Percentiles rank a stretch among this genome's conserved stretches.
Evolutionary conservation across 1,140 invertebrate genomes (phyloP).

Genomic region (Dreissena rostriformis): DNA sequence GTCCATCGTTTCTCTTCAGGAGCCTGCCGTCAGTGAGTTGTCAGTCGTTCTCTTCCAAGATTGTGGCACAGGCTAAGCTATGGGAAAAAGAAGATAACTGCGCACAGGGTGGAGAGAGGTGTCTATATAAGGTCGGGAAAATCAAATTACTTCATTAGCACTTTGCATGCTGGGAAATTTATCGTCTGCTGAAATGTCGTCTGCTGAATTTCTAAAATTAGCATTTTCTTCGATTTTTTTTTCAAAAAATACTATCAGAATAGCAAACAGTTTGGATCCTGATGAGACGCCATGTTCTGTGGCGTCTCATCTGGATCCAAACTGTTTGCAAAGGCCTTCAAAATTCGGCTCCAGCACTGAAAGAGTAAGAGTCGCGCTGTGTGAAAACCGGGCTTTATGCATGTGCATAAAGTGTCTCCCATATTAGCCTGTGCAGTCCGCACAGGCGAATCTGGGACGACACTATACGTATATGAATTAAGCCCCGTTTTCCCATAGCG

Average conservation of each 20-base stretch:
- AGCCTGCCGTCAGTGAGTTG: slow-evolving; percentile 31
- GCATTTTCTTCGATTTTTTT: not conserved
- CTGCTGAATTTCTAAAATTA: no score
- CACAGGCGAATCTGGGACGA: no score
- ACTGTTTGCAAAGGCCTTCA: not conserved
- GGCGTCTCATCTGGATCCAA: not conserved
- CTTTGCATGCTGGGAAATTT: not conserved
- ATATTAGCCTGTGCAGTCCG: no score
- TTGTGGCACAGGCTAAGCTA: slow-evolving; percentile 12
- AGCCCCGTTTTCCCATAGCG: no score
- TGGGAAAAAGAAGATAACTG: slow-evolving; percentile 50
- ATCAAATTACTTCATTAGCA: not conserved
- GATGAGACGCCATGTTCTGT: not conserved
- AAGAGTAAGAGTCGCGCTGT: no score
- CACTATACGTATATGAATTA: no score
- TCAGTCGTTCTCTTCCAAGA: slow-evolving; percentile 8
- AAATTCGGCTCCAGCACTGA: no score
- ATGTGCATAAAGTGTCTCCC: no score
- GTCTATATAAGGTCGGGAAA: slow-evolving; percentile 43
- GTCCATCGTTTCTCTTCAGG: slow-evolving; percentile 12
- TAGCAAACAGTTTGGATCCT: not conserved
- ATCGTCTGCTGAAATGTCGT: not conserved
- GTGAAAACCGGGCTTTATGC: no score
- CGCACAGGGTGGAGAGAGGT: slow-evolving; percentile 48
- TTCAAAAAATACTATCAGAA: not conserved